phyloP scores from a whole-genome alignment of 2,113 vertebrate species.

The Alectura lathami region DNA sequence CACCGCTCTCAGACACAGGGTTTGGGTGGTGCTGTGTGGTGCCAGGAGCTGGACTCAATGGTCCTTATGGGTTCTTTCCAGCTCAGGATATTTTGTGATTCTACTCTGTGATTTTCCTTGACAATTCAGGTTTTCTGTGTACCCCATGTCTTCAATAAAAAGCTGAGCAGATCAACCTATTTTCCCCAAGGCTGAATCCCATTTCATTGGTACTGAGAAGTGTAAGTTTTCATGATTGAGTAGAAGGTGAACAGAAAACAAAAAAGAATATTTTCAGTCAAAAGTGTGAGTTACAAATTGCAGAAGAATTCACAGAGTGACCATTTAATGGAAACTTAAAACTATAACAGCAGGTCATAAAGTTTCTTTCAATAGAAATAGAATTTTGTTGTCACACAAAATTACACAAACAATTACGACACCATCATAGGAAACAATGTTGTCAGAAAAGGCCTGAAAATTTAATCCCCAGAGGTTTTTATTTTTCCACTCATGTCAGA shows the following conservation, averaged over 20 bases:
- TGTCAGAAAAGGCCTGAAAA: neutral
- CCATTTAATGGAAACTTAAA: neutral
- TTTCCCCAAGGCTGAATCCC: neutral
- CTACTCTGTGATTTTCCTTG: neutral
- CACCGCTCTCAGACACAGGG: neutral
- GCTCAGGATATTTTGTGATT: neutral
- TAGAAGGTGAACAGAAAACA: neutral
- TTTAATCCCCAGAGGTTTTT: neutral
- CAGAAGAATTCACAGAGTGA: neutral
- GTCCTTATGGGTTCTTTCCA: neutral
- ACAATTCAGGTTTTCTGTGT: neutral
- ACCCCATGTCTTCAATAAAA: neutral
- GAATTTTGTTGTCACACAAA: slow-evolving; percentile 12
- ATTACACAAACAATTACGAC: slow-evolving; percentile 11
- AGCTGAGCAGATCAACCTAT: neutral
- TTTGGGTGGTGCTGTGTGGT: neutral
- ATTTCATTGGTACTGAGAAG: neutral
- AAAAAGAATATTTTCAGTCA: neutral
- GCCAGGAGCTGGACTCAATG: neutral
- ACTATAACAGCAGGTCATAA: neutral
- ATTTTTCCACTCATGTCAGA: neutral
- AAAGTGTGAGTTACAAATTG: neutral
- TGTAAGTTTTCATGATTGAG: neutral
- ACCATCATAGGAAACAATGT: neutral
- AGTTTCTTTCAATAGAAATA: neutral